Conservation (phyloP, 2,113 vertebrate genomes). For the Eublepharis macularius region DNA sequence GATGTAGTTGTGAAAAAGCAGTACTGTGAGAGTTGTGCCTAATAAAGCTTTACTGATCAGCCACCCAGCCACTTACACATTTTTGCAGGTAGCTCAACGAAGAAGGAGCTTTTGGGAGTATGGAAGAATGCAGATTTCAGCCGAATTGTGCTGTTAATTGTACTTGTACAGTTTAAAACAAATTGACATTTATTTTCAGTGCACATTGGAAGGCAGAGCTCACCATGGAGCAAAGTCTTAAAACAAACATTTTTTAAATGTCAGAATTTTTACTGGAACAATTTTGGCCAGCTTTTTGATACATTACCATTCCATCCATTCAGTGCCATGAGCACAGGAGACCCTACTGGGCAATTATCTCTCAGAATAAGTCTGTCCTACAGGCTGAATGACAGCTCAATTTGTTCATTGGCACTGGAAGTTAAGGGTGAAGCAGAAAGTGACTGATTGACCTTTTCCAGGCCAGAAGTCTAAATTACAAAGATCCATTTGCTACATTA, state of each 20-base stretch:
- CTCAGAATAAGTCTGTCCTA: background rate
- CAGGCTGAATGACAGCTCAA: background rate
- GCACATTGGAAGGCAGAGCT: background rate
- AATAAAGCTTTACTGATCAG: background rate
- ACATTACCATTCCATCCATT: background rate
- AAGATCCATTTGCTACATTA: background rate
- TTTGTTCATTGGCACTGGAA: background rate
- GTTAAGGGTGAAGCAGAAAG: conserved; percentile 1
- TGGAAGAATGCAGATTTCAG: background rate
- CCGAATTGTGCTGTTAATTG: background rate
- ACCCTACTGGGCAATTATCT: background rate
- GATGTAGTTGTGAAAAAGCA: no score
- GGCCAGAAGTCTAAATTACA: background rate
- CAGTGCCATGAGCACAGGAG: background rate
- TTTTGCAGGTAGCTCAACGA: background rate
- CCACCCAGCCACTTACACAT: background rate
- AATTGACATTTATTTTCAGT: background rate
- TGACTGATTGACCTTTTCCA: background rate
- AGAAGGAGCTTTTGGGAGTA: background rate
- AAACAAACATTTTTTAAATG: background rate
- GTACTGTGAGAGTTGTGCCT: no score
- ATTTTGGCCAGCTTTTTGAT: background rate
- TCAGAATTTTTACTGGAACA: background rate
- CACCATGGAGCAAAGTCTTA: background rate
- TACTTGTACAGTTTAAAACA: background rate